Percentiles rank a stretch among this genome's conserved stretches.
phyloP scores from a whole-genome alignment of 2,888 invertebrate genomes.

The Andrena dorsata region DNA sequence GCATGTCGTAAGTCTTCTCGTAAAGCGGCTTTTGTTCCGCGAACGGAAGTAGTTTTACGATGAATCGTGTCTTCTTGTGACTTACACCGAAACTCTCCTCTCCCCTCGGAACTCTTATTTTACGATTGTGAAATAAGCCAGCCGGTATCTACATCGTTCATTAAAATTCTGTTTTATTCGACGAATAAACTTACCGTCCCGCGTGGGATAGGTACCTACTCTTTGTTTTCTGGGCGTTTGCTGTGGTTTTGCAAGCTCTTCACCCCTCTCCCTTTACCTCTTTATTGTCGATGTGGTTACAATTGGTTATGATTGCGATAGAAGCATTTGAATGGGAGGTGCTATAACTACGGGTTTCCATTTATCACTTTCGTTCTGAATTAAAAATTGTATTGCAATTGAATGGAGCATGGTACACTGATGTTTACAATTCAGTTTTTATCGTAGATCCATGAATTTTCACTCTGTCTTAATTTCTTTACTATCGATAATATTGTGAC shows the following conservation, averaged over 20 bases:
- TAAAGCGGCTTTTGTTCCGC: conserved; percentile 62
- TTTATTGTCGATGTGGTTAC: conserved; percentile 1
- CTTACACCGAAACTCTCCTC: conserved; percentile 21
- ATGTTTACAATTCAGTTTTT: not conserved
- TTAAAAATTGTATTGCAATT: too few relatives aligned
- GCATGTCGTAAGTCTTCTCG: conserved; percentile 64
- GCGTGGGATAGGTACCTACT: not conserved
- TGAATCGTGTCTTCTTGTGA: conserved; percentile 45
- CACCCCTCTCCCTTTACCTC: not conserved
- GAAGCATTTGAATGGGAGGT: not conserved
- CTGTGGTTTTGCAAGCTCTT: not conserved
- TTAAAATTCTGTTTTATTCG: conserved; percentile 45
- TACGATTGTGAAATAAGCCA: conserved; percentile 21
- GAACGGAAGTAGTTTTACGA: conserved; percentile 63
- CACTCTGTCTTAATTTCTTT: not conserved
- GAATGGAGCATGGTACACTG: not conserved
- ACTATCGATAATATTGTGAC: not conserved
- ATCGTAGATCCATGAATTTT: not conserved
- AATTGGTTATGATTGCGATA: not conserved
- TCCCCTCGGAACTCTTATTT: conserved; percentile 23
- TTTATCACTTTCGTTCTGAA: not conserved
- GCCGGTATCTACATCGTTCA: conserved; percentile 8
- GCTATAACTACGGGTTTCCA: not conserved
- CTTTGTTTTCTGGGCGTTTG: conserved; percentile 5
- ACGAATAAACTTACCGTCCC: conserved; percentile 2